Base-by-base conservation (phyloP, 37 sponge, comb jelly and placozoan species). In the Oopsacas minuta region DNA sequence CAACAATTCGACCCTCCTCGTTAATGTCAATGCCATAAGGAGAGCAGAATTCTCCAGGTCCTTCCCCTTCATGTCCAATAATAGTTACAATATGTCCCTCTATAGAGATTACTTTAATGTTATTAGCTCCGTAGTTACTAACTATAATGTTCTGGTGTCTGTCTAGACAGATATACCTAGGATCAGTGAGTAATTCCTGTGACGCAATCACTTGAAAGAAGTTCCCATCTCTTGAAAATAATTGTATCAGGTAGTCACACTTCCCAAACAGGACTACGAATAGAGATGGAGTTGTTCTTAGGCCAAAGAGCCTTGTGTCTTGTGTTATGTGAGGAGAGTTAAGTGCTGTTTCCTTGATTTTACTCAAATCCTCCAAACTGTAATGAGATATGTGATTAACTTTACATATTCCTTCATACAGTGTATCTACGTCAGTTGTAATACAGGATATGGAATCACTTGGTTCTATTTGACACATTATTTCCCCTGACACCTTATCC, bases 161-260 rank as follows among this genome's bases (percentile, higher is more conserved):
- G 30, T 61, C 75, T 12, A 61, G 75, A 61, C 75, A 61, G 75
- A 61, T 32, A n/a, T 61, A 61, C 30, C 30, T 3, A 61, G 75
- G 32, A 20, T 12, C 1, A 10, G 7, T 61, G 17, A 61, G 20
- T 5, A 32, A 5, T 10, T 61, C 30, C 28, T n/a, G 28, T 61
- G 75, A 25, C 30, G 28, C 75, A 25, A 61, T 10, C 20, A 34
- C 22, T 7, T n/a, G 75, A 5, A 61, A 32, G 7, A 61, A 3
- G 75, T 10, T 61, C 20, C 75, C 75, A 61, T 61, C 75, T 61
- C 75, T 61, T 3, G 75, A 61, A 61, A 61, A 61, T 61, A 34
- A 61, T 61, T 61, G 75, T 25, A 61, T 12, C 7, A 3, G 22
- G 28, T 61, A 42, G 49, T 8, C 12, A 42, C 49, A 42, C 49